A percentile compares a stretch with the other conserved stretches of the same genome.
Conservation (phyloP, 2,113 vertebrate genomes). For the Sylvilagus bachmani region DNA sequence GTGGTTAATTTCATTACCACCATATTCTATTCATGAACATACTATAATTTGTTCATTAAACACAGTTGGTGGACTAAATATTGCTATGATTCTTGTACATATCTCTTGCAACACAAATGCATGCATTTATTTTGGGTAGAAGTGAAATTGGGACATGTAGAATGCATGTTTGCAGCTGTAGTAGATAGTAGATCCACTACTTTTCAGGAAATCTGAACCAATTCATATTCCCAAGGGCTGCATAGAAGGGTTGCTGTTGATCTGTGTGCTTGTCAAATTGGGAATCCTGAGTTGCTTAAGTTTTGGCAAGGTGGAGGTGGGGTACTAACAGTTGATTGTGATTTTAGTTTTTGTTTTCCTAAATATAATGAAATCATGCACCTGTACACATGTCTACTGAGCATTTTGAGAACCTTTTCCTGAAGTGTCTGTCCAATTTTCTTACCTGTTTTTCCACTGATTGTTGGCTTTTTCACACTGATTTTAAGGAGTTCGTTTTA, state of each 20-base stretch:
- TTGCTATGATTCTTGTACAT: not conserved
- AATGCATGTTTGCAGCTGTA: not conserved
- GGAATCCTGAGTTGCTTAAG: not conserved
- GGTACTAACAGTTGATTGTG: not conserved
- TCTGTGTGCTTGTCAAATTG: not conserved
- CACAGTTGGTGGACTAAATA: not conserved
- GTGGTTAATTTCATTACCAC: not conserved
- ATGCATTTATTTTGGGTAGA: not conserved
- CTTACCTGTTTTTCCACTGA: not conserved
- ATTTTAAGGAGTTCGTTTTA: not conserved
- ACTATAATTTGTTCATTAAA: not conserved
- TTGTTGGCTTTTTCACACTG: not conserved
- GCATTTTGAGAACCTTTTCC: not conserved
- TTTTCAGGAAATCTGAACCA: not conserved
- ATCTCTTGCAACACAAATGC: not conserved
- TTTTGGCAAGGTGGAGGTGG: not conserved
- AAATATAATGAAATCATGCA: not conserved
- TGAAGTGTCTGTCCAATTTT: not conserved
- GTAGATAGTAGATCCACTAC: not conserved
- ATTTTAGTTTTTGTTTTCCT: slow-evolving; percentile 3
- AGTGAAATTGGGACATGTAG: not conserved
- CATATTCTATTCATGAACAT: not conserved
- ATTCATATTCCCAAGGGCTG: not conserved
- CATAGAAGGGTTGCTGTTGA: not conserved
- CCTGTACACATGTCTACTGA: slow-evolving; percentile 5